Evolutionary conservation across 2,888 invertebrate species (phyloP).

Genomic region (Diplolepis rosae): DNA sequence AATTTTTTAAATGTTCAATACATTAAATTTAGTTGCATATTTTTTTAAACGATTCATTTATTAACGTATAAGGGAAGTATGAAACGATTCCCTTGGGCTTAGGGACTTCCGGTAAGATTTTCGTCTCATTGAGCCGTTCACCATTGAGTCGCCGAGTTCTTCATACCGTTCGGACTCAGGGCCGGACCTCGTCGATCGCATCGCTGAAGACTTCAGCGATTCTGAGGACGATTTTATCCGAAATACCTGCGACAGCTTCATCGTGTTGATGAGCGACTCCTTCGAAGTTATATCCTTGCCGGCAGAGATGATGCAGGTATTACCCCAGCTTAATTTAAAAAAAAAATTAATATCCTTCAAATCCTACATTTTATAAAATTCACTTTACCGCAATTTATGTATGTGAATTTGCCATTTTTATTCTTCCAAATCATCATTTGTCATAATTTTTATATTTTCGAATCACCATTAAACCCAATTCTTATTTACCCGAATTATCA

Average conservation of each 20-base stretch:
- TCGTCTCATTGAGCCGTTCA: constrained; percentile 52
- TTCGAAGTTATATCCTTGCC: constrained; percentile 73
- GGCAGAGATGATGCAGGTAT: constrained; percentile 72
- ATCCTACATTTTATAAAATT: too few relatives aligned
- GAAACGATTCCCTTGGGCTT: not conserved
- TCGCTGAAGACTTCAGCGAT: constrained; percentile 50
- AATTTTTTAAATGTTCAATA: too few relatives aligned
- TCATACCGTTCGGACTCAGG: constrained; percentile 70
- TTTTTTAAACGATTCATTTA: not conserved
- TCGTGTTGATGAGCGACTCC: constrained; percentile 73
- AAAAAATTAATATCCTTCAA: not conserved
- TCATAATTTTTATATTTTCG: too few relatives aligned
- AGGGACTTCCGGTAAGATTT: constrained; percentile 17
- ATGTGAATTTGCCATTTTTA: too few relatives aligned
- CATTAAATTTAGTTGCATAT: not conserved
- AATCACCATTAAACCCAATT: too few relatives aligned
- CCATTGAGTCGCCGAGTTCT: constrained; percentile 72
- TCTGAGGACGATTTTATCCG: constrained; percentile 53
- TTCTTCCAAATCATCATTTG: too few relatives aligned
- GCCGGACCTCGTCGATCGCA: constrained; percentile 55
- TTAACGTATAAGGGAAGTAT: too few relatives aligned
- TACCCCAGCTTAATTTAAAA: not conserved
- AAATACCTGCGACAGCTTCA: constrained; percentile 66
- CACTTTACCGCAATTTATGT: too few relatives aligned
- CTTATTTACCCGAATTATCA: too few relatives aligned